Evolutionary conservation across 2,888 invertebrate genomes (phyloP).

Genomic region (Andrena flavipes): DNA sequence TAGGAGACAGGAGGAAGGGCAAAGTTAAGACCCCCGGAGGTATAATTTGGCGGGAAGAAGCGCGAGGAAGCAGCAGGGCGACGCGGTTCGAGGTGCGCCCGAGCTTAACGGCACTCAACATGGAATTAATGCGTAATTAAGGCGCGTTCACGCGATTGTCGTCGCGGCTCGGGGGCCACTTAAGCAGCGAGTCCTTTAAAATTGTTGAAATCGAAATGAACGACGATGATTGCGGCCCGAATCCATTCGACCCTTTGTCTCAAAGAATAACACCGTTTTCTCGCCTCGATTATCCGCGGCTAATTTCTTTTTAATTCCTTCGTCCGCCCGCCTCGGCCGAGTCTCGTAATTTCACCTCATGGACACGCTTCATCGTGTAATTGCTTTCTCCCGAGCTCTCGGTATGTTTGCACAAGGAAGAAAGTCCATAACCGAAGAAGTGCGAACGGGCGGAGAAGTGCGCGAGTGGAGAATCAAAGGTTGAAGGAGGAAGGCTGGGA

Average conservation of each 20-base stretch:
- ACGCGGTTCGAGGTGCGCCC: slow-evolving; percentile 59
- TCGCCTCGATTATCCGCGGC: slow-evolving; percentile 9
- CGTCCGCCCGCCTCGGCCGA: slow-evolving; percentile 21
- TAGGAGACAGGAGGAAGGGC: slow-evolving; percentile 47
- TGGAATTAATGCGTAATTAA: slow-evolving; percentile 79
- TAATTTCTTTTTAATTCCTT: slow-evolving; percentile 59
- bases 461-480: slow-evolving; percentile 19
- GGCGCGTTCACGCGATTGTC: slow-evolving; percentile 74
- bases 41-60: slow-evolving; percentile 72
- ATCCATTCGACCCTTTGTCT: slow-evolving; percentile 20
- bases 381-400: slow-evolving; percentile 57
- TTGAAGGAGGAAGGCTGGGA: slow-evolving; percentile 27
- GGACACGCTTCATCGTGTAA: slow-evolving; percentile 64
- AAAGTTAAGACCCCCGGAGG: slow-evolving; percentile 70
- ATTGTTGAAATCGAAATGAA: slow-evolving; percentile 60
- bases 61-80: slow-evolving; percentile 64
- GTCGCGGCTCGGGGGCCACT: slow-evolving; percentile 69
- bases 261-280: slow-evolving; percentile 17
- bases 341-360: slow-evolving; percentile 10
- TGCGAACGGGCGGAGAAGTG: slow-evolving; percentile 25
- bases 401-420: slow-evolving; percentile 61
- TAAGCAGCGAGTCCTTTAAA: slow-evolving; percentile 59
- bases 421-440: slow-evolving; percentile 39
- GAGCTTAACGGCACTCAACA: slow-evolving; percentile 74
- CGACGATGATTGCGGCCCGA: slow-evolving; percentile 46